Base-by-base conservation (phyloP, 2,113 vertebrate species). In the Zootoca vivipara region DNA sequence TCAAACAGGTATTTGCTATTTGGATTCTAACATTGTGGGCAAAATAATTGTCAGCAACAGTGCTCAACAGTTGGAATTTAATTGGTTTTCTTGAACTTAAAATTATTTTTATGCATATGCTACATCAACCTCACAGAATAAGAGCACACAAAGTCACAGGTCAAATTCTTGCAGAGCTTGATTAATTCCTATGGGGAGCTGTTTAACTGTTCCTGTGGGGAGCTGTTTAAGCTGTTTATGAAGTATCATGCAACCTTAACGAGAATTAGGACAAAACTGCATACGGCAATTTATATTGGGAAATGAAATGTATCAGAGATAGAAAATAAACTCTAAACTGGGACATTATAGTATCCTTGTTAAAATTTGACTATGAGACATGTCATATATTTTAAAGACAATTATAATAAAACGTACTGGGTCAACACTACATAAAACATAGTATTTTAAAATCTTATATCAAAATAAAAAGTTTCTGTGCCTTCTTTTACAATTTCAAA, bases 11-110 rank as follows among this genome's bases (percentile, higher is more conserved):
- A 20, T n/a, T 77, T 78, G 74, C 74, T 28, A 78, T 86, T 86
- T 78, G 64, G 62, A 86, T 78, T 86, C 62, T 86, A n/a, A 86
- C 58, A 30, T 46, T 67, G 62, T 30, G 38, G 62, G 62, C 58
- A 86, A 86, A 86, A 78, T 86, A 78, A 86, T 33, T 83, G 38
- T 70, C 30, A 84, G 83, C 46, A 56, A 35, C 46, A 35, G 83
- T 73, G 83, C 83, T 84, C 74, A 78, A 85, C 74, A 46, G 85
- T 64, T 78, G 85, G 85, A 78, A 78, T 78, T 86, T 86, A 86
- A 86, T 67, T 86, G 73, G 58, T 78, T 86, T 86, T 78, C 74
- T 78, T 86, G 38, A 86, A 78, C 73, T 78, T 77, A 78, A 78
- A 86, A 86, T 86, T 86, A 89, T 20, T 20, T 80, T 42, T 82